Percentiles rank a stretch among this genome's conserved stretches.
phyloP scores from a whole-genome alignment of 64 coral and sea anemone genomes.

The Porites lutea region DNA sequence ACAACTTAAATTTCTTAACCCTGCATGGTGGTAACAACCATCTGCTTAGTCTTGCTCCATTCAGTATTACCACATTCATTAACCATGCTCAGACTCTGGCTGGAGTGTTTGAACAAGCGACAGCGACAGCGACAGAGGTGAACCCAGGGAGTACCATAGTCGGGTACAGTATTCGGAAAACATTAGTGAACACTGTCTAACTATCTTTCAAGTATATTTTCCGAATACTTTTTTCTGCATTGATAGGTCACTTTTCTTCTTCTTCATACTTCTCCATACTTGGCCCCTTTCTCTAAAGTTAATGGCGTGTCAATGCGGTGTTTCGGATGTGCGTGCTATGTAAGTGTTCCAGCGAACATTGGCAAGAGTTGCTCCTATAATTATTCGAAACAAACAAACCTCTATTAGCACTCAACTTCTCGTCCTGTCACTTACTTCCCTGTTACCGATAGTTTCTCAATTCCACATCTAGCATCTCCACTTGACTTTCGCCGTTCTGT shows the following conservation, averaged over 20 bases:
- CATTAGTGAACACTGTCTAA: neutral
- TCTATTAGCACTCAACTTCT: too few relatives aligned
- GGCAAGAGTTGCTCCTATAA: too few relatives aligned
- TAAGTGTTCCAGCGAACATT: too few relatives aligned
- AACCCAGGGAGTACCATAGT: neutral
- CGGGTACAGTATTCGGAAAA: neutral
- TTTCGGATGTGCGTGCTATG: too few relatives aligned
- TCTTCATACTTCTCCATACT: neutral
- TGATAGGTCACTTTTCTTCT: neutral
- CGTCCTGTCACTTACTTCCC: too few relatives aligned
- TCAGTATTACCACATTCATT: neutral
- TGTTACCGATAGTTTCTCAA: too few relatives aligned
- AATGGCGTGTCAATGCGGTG: neutral
- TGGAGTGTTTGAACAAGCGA: neutral
- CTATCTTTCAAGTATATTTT: neutral
- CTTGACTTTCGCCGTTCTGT: too few relatives aligned
- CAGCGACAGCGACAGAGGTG: neutral
- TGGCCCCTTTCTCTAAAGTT: neutral
- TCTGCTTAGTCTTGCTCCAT: too few relatives aligned
- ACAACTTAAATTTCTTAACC: neutral
- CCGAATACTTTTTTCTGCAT: neutral
- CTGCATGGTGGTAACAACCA: neutral
- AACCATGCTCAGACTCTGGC: neutral
- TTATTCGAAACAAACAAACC: too few relatives aligned
- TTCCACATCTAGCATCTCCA: too few relatives aligned